Conservation (phyloP, 2,113 vertebrate species). For the Merops nubicus region DNA sequence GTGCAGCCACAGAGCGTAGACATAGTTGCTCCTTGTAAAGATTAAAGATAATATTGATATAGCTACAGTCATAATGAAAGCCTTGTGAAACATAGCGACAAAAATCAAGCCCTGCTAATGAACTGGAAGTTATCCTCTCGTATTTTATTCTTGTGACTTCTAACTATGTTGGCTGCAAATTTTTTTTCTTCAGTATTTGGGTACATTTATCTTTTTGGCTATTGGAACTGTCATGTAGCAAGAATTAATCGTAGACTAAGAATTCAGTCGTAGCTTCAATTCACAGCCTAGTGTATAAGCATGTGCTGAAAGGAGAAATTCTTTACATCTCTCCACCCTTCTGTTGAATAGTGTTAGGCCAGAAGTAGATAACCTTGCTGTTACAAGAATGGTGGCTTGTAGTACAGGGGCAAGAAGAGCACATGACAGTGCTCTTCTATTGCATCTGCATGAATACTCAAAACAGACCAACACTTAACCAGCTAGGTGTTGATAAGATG, state of each 20-base stretch:
- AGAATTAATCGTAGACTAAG: not conserved
- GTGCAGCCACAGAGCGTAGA: not conserved
- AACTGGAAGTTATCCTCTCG: not conserved
- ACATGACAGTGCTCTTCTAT: not conserved
- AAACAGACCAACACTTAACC: not conserved
- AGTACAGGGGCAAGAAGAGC: not conserved
- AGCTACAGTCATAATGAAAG: not conserved
- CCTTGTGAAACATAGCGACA: not conserved
- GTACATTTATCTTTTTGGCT: not conserved
- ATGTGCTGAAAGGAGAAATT: not conserved
- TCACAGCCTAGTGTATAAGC: not conserved
- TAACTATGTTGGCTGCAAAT: not conserved
- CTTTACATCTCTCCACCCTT: not conserved
- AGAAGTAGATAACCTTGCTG: not conserved
- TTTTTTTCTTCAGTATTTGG: not conserved
- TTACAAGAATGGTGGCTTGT: not conserved
- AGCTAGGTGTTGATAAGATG: not conserved
- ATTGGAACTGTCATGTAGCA: not conserved
- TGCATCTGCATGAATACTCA: not conserved
- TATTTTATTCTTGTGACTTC: not conserved
- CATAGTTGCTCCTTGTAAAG: not conserved
- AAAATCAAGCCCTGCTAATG: not conserved
- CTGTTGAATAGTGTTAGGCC: not conserved
- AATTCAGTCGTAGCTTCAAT: not conserved
- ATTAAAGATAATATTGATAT: conserved; percentile 1